These are phyloP conservation scores for Balanococcus diminutus DNA, from an alignment of 2,888 invertebrate species.

Conservation along the genomic window DNA sequence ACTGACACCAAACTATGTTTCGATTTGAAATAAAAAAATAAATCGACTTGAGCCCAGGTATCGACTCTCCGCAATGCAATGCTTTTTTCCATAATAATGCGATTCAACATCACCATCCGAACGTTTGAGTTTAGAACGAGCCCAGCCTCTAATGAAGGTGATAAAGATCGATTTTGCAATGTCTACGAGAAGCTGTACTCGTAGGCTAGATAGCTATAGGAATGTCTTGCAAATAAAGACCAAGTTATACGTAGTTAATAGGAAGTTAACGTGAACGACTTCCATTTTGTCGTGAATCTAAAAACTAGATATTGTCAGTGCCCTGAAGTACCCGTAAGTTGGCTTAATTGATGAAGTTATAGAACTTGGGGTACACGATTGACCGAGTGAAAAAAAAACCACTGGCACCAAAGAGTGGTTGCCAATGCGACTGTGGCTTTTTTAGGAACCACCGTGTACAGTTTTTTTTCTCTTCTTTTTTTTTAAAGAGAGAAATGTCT, in stretches of 20 bases:
- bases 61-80: no score
- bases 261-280: constrained; percentile 32
- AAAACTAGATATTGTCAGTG: constrained; percentile 1
- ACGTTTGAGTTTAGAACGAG: neutral
- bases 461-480: neutral
- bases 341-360: constrained; percentile 37
- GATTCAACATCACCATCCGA: neutral
- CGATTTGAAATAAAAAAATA: no score
- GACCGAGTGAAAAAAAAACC: neutral
- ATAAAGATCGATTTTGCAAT: constrained; percentile 34
- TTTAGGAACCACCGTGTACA: constrained; percentile 10
- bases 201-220: neutral
- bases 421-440: neutral
- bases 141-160: constrained; percentile 6
- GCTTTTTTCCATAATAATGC: no score
- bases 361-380: neutral
- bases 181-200: neutral
- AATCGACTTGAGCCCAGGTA: no score
- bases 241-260: neutral
- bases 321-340: constrained; percentile 8
- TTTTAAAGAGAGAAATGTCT: constrained; percentile 23
- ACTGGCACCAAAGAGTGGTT: no score
- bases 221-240: constrained; percentile 31
- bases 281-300: constrained; percentile 21
- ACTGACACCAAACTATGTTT: no score